Base-by-base conservation (phyloP, 1,140 invertebrate genomes). In the Polypedilum pembai region DNA sequence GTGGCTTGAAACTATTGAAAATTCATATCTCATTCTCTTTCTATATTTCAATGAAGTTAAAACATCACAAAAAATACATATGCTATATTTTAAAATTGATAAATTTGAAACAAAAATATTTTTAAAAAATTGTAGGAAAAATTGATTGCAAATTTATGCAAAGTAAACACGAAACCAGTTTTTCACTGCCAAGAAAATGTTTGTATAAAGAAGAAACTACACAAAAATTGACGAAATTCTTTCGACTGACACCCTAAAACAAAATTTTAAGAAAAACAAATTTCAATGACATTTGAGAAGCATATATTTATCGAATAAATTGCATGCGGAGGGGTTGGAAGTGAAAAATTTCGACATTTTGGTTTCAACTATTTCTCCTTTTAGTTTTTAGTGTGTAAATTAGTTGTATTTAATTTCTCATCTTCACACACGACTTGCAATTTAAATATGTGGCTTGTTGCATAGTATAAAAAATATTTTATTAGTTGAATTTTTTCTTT, bases 101-200 rank as follows among this genome's bases (percentile, higher is more conserved):
- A 56, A 56, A 56, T 56, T 56, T n/a, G 45, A 56, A 12, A 56
- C 12, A 15, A n/a, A n/a, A 56, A 56, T n/a, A 56, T 56, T 56
- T n/a, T 56, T 4, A n/a, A 56, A 8, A 56, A 56, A n/a, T 12
- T 56, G 45, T 56, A 56, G 45, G 45, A 56, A 56, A 33, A 56
- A 56, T 56, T 56, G 45, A 56, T 15, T 56, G 45, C 45, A 56
- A 56, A 56, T 33, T 33, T 33, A 33, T n/a, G 4, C 3, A 45
- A 45, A 45, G 41, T 4, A 45, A 56, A 56, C n/a, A 33, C 24
- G 24, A 33, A 56, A 56, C 45, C 45, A 56, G 45, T 56, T 56
- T 56, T 56, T 56, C 45, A 56, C 45, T 56, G 45, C 45, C 45
- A 56, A 56, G 45, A 56, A n/a, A 56, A 56, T n/a, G n/a, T 15